phyloP scores from a whole-genome alignment of 2,888 invertebrate genomes.

The Rhodophaea formosa region DNA sequence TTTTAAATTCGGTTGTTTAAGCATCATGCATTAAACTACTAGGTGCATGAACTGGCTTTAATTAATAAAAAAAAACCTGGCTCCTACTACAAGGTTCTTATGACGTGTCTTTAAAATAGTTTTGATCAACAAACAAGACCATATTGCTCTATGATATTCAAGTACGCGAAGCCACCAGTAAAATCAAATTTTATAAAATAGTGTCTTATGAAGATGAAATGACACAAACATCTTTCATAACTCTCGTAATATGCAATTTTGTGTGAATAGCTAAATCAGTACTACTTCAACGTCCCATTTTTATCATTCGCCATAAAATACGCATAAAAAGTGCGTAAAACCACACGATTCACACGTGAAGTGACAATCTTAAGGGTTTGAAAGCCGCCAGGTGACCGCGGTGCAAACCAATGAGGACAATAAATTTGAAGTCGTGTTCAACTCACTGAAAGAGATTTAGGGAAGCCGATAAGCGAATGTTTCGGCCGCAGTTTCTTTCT shows the following conservation, averaged over 20 bases:
- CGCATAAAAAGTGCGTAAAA: background rate
- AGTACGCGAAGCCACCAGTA: too few relatives aligned
- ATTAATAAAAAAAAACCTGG: too few relatives aligned
- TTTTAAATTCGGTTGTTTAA: too few relatives aligned
- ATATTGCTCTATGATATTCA: too few relatives aligned
- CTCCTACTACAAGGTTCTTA: too few relatives aligned
- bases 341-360: conserved; percentile 31
- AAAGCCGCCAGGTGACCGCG: conserved; percentile 26
- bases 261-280: background rate
- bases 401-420: conserved; percentile 44
- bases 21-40: too few relatives aligned
- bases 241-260: background rate
- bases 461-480: conserved; percentile 59
- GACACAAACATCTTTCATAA: background rate
- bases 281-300: background rate
- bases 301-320: background rate
- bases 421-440: conserved; percentile 52
- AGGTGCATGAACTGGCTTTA: too few relatives aligned
- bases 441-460: conserved; percentile 63
- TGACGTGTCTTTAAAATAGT: too few relatives aligned
- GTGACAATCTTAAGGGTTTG: conserved; percentile 36
- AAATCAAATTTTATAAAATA: too few relatives aligned
- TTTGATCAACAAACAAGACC: too few relatives aligned
- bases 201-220: too few relatives aligned
- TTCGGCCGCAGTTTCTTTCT: conserved; percentile 47